A percentile compares a stretch with the other conserved stretches of the same genome.
phyloP scores from a whole-genome alignment of 2,888 invertebrate species.

The Coelinius sp. region DNA sequence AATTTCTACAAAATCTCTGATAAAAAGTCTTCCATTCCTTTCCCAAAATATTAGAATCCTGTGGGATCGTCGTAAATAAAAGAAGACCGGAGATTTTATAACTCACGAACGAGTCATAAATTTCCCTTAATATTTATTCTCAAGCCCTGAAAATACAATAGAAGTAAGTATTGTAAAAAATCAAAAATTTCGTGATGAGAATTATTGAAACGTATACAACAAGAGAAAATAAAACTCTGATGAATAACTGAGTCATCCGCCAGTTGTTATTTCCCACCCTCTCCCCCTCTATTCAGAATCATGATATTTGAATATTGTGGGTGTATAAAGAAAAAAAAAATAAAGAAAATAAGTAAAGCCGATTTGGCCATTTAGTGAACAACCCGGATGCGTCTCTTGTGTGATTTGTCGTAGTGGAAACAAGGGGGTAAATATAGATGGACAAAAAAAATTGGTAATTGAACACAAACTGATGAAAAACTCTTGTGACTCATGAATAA shows the following conservation, averaged over 20 bases:
- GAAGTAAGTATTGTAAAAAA: not conserved
- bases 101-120: not conserved
- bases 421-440: not conserved
- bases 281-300: not conserved
- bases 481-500: slow-evolving; percentile 12
- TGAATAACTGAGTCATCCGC: not conserved
- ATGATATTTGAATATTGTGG: not conserved
- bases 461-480: not conserved
- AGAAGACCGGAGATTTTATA: not conserved
- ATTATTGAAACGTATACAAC: not conserved
- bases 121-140: not conserved
- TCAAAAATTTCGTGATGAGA: not conserved
- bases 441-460: slow-evolving; percentile 1
- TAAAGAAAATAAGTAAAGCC: not conserved
- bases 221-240: not conserved
- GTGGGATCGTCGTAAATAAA: not conserved
- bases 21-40: slow-evolving; percentile 61
- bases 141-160: not conserved
- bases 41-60: slow-evolving; percentile 34
- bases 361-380: slow-evolving; percentile 16
- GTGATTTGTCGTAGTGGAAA: slow-evolving; percentile 8
- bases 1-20: too few relatives aligned
- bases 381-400: slow-evolving; percentile 25
- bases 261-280: not conserved
- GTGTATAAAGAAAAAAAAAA: not conserved